Evolutionary conservation across 1,140 invertebrate species (phyloP).

Genomic region (Penaeus chinensis): DNA sequence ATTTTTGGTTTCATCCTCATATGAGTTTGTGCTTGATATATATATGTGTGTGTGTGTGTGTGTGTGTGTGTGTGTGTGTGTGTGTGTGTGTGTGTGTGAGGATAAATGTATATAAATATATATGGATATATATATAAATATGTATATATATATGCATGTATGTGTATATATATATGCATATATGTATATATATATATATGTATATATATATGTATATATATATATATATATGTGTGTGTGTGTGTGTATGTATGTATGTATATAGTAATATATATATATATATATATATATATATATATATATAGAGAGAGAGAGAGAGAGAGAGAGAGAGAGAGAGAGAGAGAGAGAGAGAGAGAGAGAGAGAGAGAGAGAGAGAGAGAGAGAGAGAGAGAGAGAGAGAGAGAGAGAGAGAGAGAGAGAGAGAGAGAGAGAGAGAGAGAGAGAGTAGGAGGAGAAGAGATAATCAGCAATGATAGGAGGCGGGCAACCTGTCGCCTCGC

Average conservation of each 20-base stretch:
- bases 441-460: not conserved
- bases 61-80: not conserved
- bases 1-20: too few relatives aligned
- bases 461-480: not conserved
- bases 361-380: not conserved
- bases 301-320: not conserved
- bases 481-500: too few relatives aligned
- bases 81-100: slow-evolving; percentile 19
- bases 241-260: too few relatives aligned
- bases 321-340: not conserved
- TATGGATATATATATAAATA: slow-evolving; percentile 24
- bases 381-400: not conserved
- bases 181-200: slow-evolving; percentile 26
- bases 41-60: not conserved
- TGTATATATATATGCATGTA: slow-evolving; percentile 16
- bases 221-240: not conserved
- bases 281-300: too few relatives aligned
- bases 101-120: slow-evolving; percentile 20
- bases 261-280: too few relatives aligned
- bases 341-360: not conserved
- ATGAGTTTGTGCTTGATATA: not conserved
- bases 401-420: not conserved
- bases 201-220: not conserved
- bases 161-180: not conserved
- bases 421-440: not conserved